Conservation (phyloP, 2,888 invertebrate genomes). For the Ptychoptera albimana region DNA sequence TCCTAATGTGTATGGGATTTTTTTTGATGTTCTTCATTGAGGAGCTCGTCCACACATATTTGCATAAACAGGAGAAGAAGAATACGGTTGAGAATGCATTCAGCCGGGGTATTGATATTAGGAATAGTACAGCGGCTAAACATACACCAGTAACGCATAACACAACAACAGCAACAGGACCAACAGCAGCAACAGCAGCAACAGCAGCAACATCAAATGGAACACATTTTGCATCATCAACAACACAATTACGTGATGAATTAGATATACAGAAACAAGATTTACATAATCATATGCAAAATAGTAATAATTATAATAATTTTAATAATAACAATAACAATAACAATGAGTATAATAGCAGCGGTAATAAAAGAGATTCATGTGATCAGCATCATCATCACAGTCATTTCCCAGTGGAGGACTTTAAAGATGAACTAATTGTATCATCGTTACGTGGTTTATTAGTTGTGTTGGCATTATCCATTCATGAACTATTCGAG, state of each 20-base stretch:
- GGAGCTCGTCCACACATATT: constrained; percentile 55
- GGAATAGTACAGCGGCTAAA: constrained; percentile 19
- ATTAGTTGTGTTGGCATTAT: constrained; percentile 65
- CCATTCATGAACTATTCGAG: constrained; percentile 76
- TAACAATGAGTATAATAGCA: constrained; percentile 3
- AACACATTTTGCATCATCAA: background rate
- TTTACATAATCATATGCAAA: background rate
- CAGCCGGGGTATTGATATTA: constrained; percentile 22
- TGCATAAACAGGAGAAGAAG: constrained; percentile 36
- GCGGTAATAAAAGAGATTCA: constrained; percentile 8
- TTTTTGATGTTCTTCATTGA: constrained; percentile 68
- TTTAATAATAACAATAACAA: constrained; percentile 4
- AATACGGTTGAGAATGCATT: constrained; percentile 20
- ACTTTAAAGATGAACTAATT: constrained; percentile 23
- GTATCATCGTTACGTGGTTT: constrained; percentile 44
- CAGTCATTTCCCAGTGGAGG: constrained; percentile 15
- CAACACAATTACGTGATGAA: background rate
- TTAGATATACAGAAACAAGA: background rate
- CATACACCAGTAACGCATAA: constrained; percentile 1
- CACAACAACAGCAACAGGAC: background rate
- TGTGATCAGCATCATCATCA: constrained; percentile 11
- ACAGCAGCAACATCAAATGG: background rate
- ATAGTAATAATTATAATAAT: background rate
- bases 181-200: background rate
- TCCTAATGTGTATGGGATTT: constrained; percentile 60